phyloP scores from a whole-genome alignment of 92 coral and sea anemone species.

The Parazoanthus darwini region DNA sequence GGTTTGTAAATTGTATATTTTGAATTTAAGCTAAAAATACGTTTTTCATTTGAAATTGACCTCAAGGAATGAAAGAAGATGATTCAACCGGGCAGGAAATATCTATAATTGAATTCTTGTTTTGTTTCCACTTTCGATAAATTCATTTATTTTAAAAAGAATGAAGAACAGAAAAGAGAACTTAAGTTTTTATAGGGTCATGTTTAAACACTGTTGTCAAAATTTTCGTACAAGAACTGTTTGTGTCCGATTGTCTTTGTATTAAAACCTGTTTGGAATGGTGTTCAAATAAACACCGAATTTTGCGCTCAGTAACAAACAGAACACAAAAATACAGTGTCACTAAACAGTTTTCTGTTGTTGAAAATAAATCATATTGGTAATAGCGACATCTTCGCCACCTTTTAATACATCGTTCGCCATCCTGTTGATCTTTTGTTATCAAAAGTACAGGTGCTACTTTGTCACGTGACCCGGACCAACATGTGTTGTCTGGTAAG shows the following conservation, averaged over 20 bases:
- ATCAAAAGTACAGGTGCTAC: conserved; percentile 36
- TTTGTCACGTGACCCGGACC: conserved; percentile 28
- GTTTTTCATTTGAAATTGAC: not conserved
- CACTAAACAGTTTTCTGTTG: conserved; percentile 15
- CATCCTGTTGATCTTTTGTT: conserved; percentile 42
- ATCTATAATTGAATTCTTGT: too few species aligned
- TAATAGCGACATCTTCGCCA: conserved; percentile 20
- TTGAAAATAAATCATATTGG: conserved; percentile 12
- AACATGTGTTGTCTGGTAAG: conserved; percentile 34
- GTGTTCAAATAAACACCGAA: conserved; percentile 1
- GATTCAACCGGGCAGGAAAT: not conserved
- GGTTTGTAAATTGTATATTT: not conserved
- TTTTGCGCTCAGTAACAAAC: not conserved
- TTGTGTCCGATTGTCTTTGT: not conserved
- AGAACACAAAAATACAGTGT: not conserved
- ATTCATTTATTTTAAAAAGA: not conserved
- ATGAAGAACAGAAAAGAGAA: not conserved
- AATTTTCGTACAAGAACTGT: not conserved
- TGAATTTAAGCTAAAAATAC: not conserved
- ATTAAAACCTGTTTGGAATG: not conserved
- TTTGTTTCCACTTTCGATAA: not conserved
- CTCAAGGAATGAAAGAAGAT: not conserved
- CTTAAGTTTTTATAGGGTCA: not conserved
- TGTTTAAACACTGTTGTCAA: not conserved
- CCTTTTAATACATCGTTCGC: conserved; percentile 14